Evolutionary conservation across 2,888 invertebrate genomes (phyloP).

Genomic region (Cantharis nigra): DNA sequence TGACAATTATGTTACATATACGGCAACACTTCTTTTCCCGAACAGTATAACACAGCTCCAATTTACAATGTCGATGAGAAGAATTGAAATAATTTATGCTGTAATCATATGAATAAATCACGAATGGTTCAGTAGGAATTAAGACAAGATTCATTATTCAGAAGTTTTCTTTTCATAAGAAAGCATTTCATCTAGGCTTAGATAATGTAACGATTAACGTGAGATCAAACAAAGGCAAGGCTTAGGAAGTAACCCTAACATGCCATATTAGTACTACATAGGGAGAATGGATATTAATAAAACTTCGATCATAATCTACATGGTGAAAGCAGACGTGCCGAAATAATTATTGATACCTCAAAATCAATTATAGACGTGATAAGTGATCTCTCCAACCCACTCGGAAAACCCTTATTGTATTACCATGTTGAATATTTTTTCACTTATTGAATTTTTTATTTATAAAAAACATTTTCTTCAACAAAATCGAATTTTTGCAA

Average conservation of each 20-base stretch:
- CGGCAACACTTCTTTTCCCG: background rate
- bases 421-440: background rate
- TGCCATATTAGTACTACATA: background rate
- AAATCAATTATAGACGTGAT: conserved; percentile 44
- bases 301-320: conserved; percentile 23
- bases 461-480: background rate
- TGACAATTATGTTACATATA: background rate
- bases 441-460: conserved; percentile 1
- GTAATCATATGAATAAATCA: background rate
- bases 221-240: conserved; percentile 1
- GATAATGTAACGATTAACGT: background rate
- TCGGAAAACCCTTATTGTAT: conserved; percentile 28
- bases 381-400: conserved; percentile 35
- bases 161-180: background rate
- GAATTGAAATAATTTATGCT: background rate
- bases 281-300: conserved; percentile 9
- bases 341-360: conserved; percentile 44
- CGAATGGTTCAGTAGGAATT: background rate
- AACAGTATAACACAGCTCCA: background rate
- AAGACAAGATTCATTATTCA: background rate
- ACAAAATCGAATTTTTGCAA: conserved; percentile 22
- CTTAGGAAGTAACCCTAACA: background rate
- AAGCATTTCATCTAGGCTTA: background rate
- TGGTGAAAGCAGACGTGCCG: conserved; percentile 38
- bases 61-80: no score